phyloP scores from a whole-genome alignment of 1,140 invertebrate genomes.

The Pogonomyrmex barbatus region DNA sequence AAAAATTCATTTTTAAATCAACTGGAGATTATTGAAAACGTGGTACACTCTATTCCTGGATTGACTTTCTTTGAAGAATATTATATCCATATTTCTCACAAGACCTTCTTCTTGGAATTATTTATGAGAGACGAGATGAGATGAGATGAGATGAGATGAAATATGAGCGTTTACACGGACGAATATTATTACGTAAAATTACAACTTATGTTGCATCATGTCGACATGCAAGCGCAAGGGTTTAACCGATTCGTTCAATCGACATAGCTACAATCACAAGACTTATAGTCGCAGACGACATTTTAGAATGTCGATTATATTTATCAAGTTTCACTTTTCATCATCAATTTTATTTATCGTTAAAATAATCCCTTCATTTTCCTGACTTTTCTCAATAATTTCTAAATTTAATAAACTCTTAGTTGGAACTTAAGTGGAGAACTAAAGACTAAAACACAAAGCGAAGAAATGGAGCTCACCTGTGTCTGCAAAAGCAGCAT shows the following conservation, averaged over 20 bases:
- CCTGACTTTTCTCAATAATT: background rate
- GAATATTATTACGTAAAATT: slow-evolving; percentile 63
- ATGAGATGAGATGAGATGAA: slow-evolving; percentile 46
- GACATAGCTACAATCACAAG: background rate
- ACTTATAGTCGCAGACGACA: background rate
- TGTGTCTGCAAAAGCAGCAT: slow-evolving; percentile 89
- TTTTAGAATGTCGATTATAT: background rate
- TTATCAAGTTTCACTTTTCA: slow-evolving; percentile 4
- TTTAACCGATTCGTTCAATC: slow-evolving; percentile 18
- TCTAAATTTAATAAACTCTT: background rate
- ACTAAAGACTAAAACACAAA: background rate
- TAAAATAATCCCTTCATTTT: slow-evolving; percentile 4
- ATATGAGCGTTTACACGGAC: slow-evolving; percentile 42
- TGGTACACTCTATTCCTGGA: background rate
- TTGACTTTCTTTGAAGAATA: slow-evolving; percentile 34
- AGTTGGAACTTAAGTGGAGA: background rate
- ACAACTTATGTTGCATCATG: slow-evolving; percentile 51
- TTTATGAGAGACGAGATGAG: slow-evolving; percentile 42
- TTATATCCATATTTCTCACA: slow-evolving; percentile 8
- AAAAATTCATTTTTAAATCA: background rate
- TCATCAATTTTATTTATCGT: background rate
- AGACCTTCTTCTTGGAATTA: slow-evolving; percentile 36
- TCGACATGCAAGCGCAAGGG: slow-evolving; percentile 1
- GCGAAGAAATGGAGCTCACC: slow-evolving; percentile 81
- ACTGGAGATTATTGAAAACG: background rate